phyloP scores from a whole-genome alignment of 1,140 invertebrate genomes.

The Phocides pigmalion region DNA sequence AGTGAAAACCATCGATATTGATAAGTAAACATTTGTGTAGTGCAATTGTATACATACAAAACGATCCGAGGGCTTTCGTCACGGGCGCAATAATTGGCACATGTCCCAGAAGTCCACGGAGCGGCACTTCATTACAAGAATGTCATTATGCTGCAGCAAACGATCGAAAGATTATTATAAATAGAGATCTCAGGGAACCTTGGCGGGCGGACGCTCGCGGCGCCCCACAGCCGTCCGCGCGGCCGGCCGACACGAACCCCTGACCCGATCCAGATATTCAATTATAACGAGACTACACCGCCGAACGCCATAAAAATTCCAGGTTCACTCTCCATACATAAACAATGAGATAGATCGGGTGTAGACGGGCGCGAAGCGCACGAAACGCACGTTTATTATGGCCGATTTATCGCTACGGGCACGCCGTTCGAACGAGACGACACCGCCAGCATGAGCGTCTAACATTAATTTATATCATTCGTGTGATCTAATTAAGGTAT shows the following conservation, averaged over 20 bases:
- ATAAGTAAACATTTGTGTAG: slow-evolving; percentile 57
- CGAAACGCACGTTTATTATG: slow-evolving; percentile 80
- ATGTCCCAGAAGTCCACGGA: slow-evolving; percentile 77
- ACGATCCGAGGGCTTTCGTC: slow-evolving; percentile 63
- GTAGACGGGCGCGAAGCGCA: slow-evolving; percentile 79
- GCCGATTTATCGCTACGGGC: slow-evolving; percentile 73
- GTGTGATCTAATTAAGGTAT: slow-evolving; percentile 82
- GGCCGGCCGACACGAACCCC: slow-evolving; percentile 48
- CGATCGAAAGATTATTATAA: slow-evolving; percentile 80
- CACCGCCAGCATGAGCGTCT: slow-evolving; percentile 71
- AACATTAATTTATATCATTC: slow-evolving; percentile 80
- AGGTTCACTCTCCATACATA: slow-evolving; percentile 82
- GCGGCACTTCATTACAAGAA: slow-evolving; percentile 80
- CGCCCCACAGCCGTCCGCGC: slow-evolving; percentile 44
- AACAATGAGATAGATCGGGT: slow-evolving; percentile 82
- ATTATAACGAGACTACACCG: slow-evolving; percentile 67
- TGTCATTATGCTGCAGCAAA: slow-evolving; percentile 80
- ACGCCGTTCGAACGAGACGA: slow-evolving; percentile 58
- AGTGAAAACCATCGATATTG: slow-evolving; percentile 30
- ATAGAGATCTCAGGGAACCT: slow-evolving; percentile 78
- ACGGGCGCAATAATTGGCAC: slow-evolving; percentile 78
- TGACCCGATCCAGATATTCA: slow-evolving; percentile 63
- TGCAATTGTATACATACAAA: slow-evolving; percentile 78
- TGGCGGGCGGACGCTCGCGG: slow-evolving; percentile 62
- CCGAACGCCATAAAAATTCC: slow-evolving; percentile 78